Base-by-base conservation (phyloP, 2,797 vertebrate species). In the Enteromius fasciolatus region DNA sequence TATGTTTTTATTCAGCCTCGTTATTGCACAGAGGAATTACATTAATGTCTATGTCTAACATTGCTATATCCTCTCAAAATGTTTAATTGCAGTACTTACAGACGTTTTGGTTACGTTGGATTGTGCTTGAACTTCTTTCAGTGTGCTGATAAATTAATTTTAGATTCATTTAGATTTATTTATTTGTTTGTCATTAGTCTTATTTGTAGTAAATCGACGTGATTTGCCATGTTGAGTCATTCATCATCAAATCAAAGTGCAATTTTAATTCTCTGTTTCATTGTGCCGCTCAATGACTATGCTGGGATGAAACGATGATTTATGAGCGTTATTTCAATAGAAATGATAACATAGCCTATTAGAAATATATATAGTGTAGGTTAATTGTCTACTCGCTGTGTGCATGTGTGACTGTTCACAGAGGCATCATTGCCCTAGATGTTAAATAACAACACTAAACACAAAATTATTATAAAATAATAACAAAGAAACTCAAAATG, bases 121-220 rank as follows among this genome's bases (percentile, higher is more conserved):
- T 14, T 48, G 11, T 18, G 25, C 11, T 63, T 48, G 36, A 80
- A 80, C 79, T 81, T 81, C 18, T 74, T 73, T 74, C 9, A 72
- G 5, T 52, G 11, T 48, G 18, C 69, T 80, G 28, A 23, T 23
- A 17, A 3, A 11, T 46, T 23, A 18, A 9, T 57, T 46, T 9
- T 25, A 25, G 0, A 14, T 80, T 5, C 0, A 5, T 77, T 64
- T 57, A 5, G 41, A 10, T 66, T 11, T 52, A 6, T 66, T 63
- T 50, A 3, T 17, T 23, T 63, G 10, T 63, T 18, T 76, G 23
- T 12, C 74, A 59, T 59, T 50, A 6, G n/a, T 78, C 18, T 66
- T 18, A 4, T 31, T 36, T 50, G 70, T 33, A 50, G 28, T 63
- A 33, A 14, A 63, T 46, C 4, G 10, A 64, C 25, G 39, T 48